phyloP scores from a whole-genome alignment of 2,888 invertebrate genomes.

The Alcis repandata region DNA sequence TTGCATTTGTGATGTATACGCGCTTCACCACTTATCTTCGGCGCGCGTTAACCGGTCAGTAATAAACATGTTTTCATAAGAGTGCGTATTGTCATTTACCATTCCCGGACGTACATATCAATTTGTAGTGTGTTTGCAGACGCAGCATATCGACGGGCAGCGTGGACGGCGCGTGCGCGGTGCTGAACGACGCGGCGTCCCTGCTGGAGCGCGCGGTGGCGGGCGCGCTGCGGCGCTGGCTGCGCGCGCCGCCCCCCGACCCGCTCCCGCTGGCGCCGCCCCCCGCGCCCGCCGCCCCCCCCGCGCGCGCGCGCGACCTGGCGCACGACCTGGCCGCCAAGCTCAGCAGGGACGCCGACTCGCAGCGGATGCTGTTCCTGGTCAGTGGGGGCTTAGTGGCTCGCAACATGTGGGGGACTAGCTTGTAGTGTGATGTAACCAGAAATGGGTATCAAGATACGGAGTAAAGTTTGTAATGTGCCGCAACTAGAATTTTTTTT shows the following conservation, averaged over 20 bases:
- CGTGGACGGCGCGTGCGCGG: conserved; percentile 98
- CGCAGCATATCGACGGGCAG: conserved; percentile 96
- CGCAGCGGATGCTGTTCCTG: conserved; percentile 91
- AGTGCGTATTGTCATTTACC: too few relatives aligned
- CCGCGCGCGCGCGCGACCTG: conserved; percentile 70
- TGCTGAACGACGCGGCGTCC: conserved; percentile 96
- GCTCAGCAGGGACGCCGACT: conserved; percentile 92
- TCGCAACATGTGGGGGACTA: too few relatives aligned
- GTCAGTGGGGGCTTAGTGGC: too few relatives aligned
- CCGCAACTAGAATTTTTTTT: too few relatives aligned
- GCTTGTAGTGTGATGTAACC: too few relatives aligned
- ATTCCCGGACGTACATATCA: too few relatives aligned
- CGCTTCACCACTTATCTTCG: too few relatives aligned
- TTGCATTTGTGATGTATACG: too few relatives aligned
- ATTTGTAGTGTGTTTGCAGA: conserved; percentile 71
- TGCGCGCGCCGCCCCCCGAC: conserved; percentile 84
- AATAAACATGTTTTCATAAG: too few relatives aligned
- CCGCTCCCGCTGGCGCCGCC: conserved; percentile 62
- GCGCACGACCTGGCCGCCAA: conserved; percentile 46
- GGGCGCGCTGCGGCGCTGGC: conserved; percentile 77
- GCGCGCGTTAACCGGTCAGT: too few relatives aligned
- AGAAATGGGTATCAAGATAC: too few relatives aligned
- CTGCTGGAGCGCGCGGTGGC: conserved; percentile 92
- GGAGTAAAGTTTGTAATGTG: too few relatives aligned
- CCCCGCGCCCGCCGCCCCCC: conserved; percentile 44